Conservation (phyloP, 2,797 vertebrate species). For the Potorous gilbertii region DNA sequence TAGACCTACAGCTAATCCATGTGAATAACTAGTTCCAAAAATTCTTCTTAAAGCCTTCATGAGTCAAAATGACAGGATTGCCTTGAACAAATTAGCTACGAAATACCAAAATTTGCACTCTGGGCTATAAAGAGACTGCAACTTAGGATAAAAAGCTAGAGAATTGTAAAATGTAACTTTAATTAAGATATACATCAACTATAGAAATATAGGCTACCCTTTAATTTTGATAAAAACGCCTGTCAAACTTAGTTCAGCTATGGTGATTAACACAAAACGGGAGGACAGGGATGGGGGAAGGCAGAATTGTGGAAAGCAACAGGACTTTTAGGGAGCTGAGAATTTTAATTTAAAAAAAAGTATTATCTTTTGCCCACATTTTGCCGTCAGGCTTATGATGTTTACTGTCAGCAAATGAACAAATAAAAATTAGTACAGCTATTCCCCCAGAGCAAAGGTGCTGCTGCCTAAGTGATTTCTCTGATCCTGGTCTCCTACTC, state of each 20-base stretch:
- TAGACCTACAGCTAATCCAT: neutral
- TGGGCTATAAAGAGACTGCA: slow-evolving; percentile 10
- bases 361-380: neutral
- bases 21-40: slow-evolving; percentile 9
- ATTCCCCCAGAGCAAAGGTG: neutral
- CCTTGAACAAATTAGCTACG: slow-evolving; percentile 58
- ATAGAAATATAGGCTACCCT: slow-evolving; percentile 50
- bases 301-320: neutral
- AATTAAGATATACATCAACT: slow-evolving; percentile 68
- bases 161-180: slow-evolving; percentile 67
- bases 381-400: neutral
- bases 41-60: neutral
- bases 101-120: slow-evolving; percentile 47
- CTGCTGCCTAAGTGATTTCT: neutral
- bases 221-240: slow-evolving; percentile 60
- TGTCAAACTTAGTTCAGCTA: slow-evolving; percentile 49
- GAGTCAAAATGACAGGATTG: slow-evolving; percentile 39
- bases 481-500: neutral
- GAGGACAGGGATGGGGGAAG: neutral
- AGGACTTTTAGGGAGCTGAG: neutral
- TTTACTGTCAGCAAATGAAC: neutral
- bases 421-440: neutral
- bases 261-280: slow-evolving; percentile 57
- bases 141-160: slow-evolving; percentile 51
- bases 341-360: neutral